Evolutionary conservation across 2,113 vertebrate genomes (phyloP), one percentile per base, ranked within the genome.

Genomic region (Procavia capensis): DNA sequence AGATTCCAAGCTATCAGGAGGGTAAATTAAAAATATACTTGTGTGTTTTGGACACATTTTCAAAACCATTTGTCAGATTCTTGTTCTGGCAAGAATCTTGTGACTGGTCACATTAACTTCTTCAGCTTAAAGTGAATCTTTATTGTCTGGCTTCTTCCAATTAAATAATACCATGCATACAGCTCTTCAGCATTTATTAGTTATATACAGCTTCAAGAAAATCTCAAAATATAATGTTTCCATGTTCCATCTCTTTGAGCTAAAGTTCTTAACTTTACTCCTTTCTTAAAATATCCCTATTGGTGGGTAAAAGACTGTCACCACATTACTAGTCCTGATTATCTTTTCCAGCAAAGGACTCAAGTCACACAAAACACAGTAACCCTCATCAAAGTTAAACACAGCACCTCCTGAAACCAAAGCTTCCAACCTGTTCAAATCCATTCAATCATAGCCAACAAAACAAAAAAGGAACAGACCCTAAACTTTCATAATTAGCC

Each of bases 1-100:
- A 97, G 85, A 96, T 93, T 94, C 90, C 72, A 94, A 97, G 84
- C 87, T 96, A 97, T 94, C 94, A 94, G 92, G 66, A 95, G 81
- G 76, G 92, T 95, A 97, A 94, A 96, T 96, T 95, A 94, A 95
- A 97, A 97, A 96, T 97, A 97, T 17, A 95, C 96, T 96, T 93
- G n/a, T 11, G 39, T 96, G 45, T 91, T 96, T 93, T 91, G 68
- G 79, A 91, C 83, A 85, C 92, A 92, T 93, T 95, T 91, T 96
- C 59, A 93, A 96, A 97, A 94, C 59, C 95, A 96, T 95, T 97
- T 96, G 96, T 96, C 85, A 93, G 78, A 95, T 93, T 93, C 64
- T 45, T 72, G 5, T 94, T 95, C 94, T 97, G 76, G 93, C 84
- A 95, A 94, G 78, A 96, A 39, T 93, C 88, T 94, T 93, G 85